Evolutionary conservation across 1,140 invertebrate species (phyloP).

Genomic region (Oryctes rhinoceros): DNA sequence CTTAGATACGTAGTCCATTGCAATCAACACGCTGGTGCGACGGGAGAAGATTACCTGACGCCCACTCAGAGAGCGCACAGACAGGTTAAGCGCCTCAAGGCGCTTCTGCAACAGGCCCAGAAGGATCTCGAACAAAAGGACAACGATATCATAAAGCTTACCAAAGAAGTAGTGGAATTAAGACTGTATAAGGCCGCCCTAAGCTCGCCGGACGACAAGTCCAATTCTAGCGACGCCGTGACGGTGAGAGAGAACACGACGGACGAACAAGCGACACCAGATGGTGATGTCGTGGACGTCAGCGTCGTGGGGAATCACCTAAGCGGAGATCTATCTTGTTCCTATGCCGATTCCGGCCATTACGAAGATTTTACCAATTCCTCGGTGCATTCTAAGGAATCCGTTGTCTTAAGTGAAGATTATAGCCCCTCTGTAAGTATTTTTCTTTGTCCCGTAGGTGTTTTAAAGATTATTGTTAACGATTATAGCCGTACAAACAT

Average conservation of each 20-base stretch:
- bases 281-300: slow-evolving; percentile 31
- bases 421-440: slow-evolving; percentile 47
- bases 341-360: slow-evolving; percentile 84
- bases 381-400: slow-evolving; percentile 78
- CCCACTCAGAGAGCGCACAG: slow-evolving; percentile 84
- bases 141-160: slow-evolving; percentile 80
- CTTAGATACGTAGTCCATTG: slow-evolving; percentile 82
- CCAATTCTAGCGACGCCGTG: slow-evolving; percentile 76
- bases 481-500: slow-evolving; percentile 47
- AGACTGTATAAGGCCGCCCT: slow-evolving; percentile 79
- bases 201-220: slow-evolving; percentile 75
- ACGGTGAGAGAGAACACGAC: slow-evolving; percentile 71
- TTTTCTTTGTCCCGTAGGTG: background rate
- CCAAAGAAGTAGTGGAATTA: slow-evolving; percentile 83
- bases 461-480: slow-evolving; percentile 19
- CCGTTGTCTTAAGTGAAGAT: slow-evolving; percentile 58
- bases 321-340: slow-evolving; percentile 59
- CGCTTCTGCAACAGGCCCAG: slow-evolving; percentile 74
- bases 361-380: slow-evolving; percentile 81
- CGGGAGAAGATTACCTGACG: slow-evolving; percentile 82
- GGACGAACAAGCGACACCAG: slow-evolving; percentile 44
- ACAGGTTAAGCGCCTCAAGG: slow-evolving; percentile 78
- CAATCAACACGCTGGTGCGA: slow-evolving; percentile 75
- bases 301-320: slow-evolving; percentile 42
- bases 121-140: slow-evolving; percentile 82